Base-by-base conservation (phyloP, 2,888 invertebrate species). In the Drosophila antonietae region DNA sequence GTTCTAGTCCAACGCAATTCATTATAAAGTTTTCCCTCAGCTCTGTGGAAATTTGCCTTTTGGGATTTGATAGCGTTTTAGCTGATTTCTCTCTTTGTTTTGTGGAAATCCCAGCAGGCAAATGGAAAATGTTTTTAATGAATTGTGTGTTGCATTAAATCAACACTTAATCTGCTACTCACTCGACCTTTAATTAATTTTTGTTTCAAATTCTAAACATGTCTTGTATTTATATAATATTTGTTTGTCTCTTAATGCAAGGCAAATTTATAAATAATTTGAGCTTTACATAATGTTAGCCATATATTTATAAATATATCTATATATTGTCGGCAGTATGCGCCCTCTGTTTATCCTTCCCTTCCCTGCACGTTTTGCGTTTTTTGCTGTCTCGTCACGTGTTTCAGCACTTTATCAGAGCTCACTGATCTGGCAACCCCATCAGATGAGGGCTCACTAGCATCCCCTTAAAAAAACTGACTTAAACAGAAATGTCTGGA, bases 11-110 rank as follows among this genome's bases (percentile, higher is more conserved):
- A 18, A 58, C 58, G 7, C 14, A 39, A 39, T 49, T 39, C 47
- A 49, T 59, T 59, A 31, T 12, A 59, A 49, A 59, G 39, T 59
- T 59, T 31, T 47, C 39, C 18, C 47, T 18, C 53, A 35, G 20
- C 43, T 43, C 31, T 9, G 9, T 2, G 9, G 9, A 43, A 41
- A 56, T 33, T 35, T 20, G 56, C 43, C 56, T 18, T 43, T 31
- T 31, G 56, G 43, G 57, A 43, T 1, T 35, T 44, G 9, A 20
- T 31, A 9, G 28, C 43, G 31, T 8, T 43, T 14, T n/a, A 12
- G 31, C 31, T n/a, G n/a, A 28, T 47, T 15, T n/a, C 15, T 15
- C 18, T 9, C 5, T 18, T 3, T 7, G 14, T 12, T 18, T 28
- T 15, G 14, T 18, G 18, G 4, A 18, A 20, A 5, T 43, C 56